Evolutionary conservation across 2,113 vertebrate species (phyloP), one percentile per base, ranked within the genome.

Genomic region (Percopsis transmontana): DNA sequence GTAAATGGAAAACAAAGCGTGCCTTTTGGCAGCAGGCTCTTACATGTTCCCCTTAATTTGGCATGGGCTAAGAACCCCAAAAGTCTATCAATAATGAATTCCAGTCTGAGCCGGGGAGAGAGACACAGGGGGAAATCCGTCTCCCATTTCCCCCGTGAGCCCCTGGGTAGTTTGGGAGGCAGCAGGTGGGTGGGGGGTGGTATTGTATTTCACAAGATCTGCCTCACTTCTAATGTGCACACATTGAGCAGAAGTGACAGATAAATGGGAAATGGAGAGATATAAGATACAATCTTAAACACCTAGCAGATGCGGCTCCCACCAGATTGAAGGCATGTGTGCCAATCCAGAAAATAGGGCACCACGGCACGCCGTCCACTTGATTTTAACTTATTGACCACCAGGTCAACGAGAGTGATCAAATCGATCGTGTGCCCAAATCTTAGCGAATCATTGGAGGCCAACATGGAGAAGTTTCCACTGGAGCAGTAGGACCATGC

Each of bases 1-100:
- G 77, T 86, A 87, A 90, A 81, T 82, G 79, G 87, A 86, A 88
- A 87, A 89, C 86, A 87, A 89, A 89, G 84, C 72, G 7, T 51
- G 71, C 44, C 68, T 18, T 83, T 87, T 88, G 80, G 85, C 83
- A 87, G 74, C 66, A 66, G 65, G 60, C 38, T 77, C 78, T 81
- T 68, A 74, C 74, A 71, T 73, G 75, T 84, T 88, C 48, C 72
- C 63, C 70, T 80, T 91, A 85, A 88, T 87, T 85, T 83, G 74
- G 79, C 81, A 81, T 47, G 63, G 74, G 82, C 79, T 87, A 76
- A 84, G 68, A 77, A 80, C 70, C 81, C 33, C 44, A 56, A 82
- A 78, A 81, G 68, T 79, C 73, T 72, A 70, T 79, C 72, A 82
- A 89, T 85, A 86, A 83, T 85, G 79, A 85, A 85, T 86, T 85